Conservation (phyloP, 2,888 invertebrate genomes). For the Nomada fabriciana region DNA sequence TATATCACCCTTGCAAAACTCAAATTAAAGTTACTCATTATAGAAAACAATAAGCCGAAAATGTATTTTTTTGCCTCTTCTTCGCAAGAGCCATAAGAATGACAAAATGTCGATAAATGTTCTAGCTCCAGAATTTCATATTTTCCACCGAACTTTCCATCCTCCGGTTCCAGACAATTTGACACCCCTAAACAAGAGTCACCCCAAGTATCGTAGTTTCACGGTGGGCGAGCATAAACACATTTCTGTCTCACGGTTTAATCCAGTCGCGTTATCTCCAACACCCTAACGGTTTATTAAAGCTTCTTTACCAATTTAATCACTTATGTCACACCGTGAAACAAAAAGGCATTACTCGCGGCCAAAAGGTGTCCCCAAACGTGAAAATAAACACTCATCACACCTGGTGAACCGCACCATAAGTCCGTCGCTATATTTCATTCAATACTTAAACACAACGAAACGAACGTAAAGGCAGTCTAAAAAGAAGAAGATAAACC, state of each 20-base stretch:
- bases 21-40: not conserved
- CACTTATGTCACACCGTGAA: not conserved
- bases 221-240: not conserved
- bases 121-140: not conserved
- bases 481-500: not conserved
- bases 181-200: not conserved
- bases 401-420: not conserved
- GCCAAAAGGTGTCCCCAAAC: not conserved
- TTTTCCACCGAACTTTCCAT: not conserved
- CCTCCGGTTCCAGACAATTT: not conserved
- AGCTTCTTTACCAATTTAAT: slow-evolving; percentile 7
- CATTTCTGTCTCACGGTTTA: not conserved
- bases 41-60: not conserved
- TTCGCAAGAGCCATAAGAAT: not conserved
- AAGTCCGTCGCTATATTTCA: slow-evolving; percentile 38
- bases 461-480: not conserved
- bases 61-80: not conserved
- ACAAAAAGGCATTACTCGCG: slow-evolving; percentile 44
- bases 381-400: slow-evolving; percentile 40
- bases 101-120: not conserved
- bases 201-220: not conserved
- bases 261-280: slow-evolving; percentile 1
- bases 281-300: not conserved
- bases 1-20: no score
- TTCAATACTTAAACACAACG: slow-evolving; percentile 43